Conservation (phyloP, 1,140 invertebrate species). For the Hyles vespertilio region DNA sequence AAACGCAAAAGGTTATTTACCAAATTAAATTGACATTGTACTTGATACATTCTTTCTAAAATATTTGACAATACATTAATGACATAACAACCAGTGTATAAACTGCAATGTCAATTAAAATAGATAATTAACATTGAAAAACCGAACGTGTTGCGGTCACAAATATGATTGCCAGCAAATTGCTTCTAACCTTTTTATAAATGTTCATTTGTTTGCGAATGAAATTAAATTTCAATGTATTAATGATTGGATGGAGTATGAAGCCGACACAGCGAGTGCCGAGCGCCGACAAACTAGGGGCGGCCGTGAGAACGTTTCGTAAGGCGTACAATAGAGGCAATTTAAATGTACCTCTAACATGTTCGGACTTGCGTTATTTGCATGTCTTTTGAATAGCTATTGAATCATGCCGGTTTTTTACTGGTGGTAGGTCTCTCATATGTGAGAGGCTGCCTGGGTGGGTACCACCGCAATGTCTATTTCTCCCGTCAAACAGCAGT, state of each 20-base stretch:
- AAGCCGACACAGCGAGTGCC: conserved; percentile 30
- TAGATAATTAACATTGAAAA: neutral
- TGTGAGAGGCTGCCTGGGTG: no score
- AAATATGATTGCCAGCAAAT: no score
- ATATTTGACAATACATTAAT: neutral
- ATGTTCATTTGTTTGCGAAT: neutral
- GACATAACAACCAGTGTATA: no score
- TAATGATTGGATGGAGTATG: conserved; percentile 35
- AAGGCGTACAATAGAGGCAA: conserved; percentile 54
- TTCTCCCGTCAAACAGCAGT: no score
- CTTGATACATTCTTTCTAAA: no score
- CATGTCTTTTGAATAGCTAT: conserved; percentile 17
- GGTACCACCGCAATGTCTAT: no score
- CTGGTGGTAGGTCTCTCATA: no score
- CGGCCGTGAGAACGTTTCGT: conserved; percentile 63
- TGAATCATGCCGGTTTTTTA: no score
- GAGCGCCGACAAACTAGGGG: neutral
- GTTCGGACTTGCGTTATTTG: conserved; percentile 47
- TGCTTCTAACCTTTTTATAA: conserved; percentile 1
- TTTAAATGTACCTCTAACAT: conserved; percentile 53
- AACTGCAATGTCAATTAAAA: neutral
- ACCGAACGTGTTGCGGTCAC: no score
- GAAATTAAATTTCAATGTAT: conserved; percentile 19
- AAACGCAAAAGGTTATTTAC: no score
- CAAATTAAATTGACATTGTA: no score